Evolutionary conservation across 2,113 vertebrate genomes (phyloP), one percentile per base, ranked within the genome.

Genomic region (Amblyopsis rosae): DNA sequence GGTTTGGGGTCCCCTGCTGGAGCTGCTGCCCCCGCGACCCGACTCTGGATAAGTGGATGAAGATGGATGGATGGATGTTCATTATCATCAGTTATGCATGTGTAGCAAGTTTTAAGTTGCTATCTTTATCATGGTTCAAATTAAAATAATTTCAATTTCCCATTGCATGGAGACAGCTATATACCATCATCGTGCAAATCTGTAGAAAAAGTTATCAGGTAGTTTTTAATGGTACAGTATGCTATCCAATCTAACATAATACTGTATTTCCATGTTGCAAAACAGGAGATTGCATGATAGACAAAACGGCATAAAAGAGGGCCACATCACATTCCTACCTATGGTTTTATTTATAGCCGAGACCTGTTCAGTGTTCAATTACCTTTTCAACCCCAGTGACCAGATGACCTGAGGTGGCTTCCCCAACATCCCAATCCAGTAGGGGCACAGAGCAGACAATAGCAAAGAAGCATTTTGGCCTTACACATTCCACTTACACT

Each of bases 401-500:
- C 19, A 9, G 5, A 58, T 58, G 46, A 72, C 78, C 73, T 4
- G 1, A 33, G 56, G 59, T 63, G 56, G 59, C 65, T 54, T 81
- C 74, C 67, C 80, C 59, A 67, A 57, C 62, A 79, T 5, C 61
- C 17, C n/a, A 65, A 59, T 62, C 9, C 73, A 49, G 59, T 59
- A 63, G 70, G 33, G 60, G 75, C 77, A 65, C 70, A 82, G 62
- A 73, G 62, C 59, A 72, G 59, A 56, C 59, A 33, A 12, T 83
- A 85, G 74, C 77, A 73, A 65, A 73, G 12, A 32, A 12, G 72
- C 62, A 72, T 59, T 32, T 48, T 53, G 33, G 11, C 51, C 65
- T 48, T 59, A 9, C 13, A n/a, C 26, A 41, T 50, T 65, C 17
- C 8, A 91, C 96, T 96, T 90, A 98, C 98, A 50, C 85, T 98